phyloP scores from a whole-genome alignment of 1,140 invertebrate species.

The Psix sp. region DNA sequence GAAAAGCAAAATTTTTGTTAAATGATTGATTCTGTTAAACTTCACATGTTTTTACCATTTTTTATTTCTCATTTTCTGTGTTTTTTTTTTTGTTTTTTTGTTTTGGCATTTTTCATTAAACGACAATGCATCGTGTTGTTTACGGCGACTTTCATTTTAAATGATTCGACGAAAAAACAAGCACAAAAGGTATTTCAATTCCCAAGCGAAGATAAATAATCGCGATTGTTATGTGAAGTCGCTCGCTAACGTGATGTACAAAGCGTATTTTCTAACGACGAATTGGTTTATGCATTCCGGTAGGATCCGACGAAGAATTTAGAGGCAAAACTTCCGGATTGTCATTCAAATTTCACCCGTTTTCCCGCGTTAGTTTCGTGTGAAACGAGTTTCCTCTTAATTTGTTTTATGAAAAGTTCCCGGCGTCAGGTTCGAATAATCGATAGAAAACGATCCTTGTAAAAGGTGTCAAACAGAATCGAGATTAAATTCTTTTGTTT shows the following conservation, averaged over 20 bases:
- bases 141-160: constrained; percentile 1
- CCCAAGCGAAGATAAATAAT: constrained; percentile 45
- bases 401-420: constrained; percentile 4
- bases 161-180: no score
- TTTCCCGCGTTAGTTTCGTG: constrained; percentile 14
- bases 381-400: constrained; percentile 11
- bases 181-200: constrained; percentile 22
- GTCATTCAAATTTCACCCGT: constrained; percentile 35
- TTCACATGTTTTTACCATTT: no score
- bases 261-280: constrained; percentile 21
- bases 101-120: no score
- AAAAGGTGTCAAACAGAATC: neutral
- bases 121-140: no score
- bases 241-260: constrained; percentile 26
- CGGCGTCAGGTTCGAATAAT: neutral
- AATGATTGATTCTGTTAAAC: no score
- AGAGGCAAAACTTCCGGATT: constrained; percentile 28
- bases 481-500: constrained; percentile 3
- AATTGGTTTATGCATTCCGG: constrained; percentile 42
- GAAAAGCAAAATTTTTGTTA: no score
- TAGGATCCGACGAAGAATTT: constrained; percentile 20
- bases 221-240: constrained; percentile 36
- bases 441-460: neutral
- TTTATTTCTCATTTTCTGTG: no score
- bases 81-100: no score